phyloP scores from a whole-genome alignment of 1,140 invertebrate genomes.

The Drosophila parabipectinata region DNA sequence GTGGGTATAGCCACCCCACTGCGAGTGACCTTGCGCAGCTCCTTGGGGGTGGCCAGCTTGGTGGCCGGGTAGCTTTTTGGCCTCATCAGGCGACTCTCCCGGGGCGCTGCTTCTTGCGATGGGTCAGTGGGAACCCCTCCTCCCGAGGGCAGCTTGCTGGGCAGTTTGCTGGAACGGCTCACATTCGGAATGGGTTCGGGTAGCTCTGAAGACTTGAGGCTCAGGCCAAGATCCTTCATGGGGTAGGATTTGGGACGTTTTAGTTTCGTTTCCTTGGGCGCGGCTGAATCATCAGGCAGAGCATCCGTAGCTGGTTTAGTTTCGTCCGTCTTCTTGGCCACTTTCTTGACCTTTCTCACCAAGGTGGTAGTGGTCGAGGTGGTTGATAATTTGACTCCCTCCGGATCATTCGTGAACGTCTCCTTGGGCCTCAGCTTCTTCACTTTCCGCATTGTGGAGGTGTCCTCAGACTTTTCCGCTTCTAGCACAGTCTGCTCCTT shows the following conservation, averaged over 20 bases:
- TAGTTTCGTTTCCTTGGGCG: conserved; percentile 85
- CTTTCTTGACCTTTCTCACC: conserved; percentile 74
- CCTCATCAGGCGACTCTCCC: conserved; percentile 72
- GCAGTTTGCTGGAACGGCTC: conserved; percentile 44
- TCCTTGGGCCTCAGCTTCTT: conserved; percentile 77
- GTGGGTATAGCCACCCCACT: conserved; percentile 67
- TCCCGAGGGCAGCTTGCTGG: conserved; percentile 33
- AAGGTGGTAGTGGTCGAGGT: conserved; percentile 49
- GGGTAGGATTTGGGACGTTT: conserved; percentile 86
- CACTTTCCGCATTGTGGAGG: conserved; percentile 77
- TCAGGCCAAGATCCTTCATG: conserved; percentile 66
- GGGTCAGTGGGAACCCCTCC: conserved; percentile 2
- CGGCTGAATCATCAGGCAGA: background rate
- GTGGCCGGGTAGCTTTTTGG: conserved; percentile 86
- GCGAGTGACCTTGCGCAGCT: conserved; percentile 64
- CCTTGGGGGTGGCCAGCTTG: conserved; percentile 78
- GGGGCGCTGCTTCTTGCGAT: conserved; percentile 4
- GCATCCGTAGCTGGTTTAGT: conserved; percentile 4
- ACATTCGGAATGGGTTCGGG: conserved; percentile 6
- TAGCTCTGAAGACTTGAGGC: conserved; percentile 39
- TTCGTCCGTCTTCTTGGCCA: conserved; percentile 65
- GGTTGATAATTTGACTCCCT: conserved; percentile 1
- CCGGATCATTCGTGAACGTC: conserved; percentile 13
- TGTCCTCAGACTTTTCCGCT: conserved; percentile 48
- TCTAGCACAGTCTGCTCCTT: conserved; percentile 46